These are phyloP conservation scores for Mustela nigripes DNA, from an alignment of 2,113 vertebrate genomes.

Conservation along the genomic window DNA sequence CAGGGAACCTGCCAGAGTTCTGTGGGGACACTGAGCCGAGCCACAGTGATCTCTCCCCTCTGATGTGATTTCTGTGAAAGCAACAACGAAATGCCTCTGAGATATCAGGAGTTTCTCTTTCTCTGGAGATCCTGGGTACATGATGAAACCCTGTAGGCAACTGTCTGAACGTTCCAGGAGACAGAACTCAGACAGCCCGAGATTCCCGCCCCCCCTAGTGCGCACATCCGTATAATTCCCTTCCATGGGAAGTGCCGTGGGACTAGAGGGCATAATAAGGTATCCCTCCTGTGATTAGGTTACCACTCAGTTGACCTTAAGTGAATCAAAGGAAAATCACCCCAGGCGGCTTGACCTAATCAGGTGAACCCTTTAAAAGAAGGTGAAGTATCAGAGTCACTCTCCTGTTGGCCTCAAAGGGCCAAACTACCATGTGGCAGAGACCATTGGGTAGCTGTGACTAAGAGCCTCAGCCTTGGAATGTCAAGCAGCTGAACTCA, in stretches of 20 bases:
- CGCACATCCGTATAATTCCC: not conserved
- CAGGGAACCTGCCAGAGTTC: not conserved
- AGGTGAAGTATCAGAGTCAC: not conserved
- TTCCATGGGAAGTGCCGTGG: rapidly evolving
- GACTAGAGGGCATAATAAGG: no score
- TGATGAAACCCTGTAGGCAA: not conserved
- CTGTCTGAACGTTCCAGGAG: not conserved
- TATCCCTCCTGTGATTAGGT: not conserved
- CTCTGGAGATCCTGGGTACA: not conserved
- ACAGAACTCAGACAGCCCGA: not conserved
- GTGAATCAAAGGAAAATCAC: not conserved
- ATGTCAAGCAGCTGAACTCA: not conserved
- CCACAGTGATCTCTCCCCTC: not conserved
- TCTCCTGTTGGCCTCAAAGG: not conserved
- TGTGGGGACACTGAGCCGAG: not conserved
- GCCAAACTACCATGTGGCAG: no score
- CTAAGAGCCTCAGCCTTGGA: not conserved
- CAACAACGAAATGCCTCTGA: not conserved
- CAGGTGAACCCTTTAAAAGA: not conserved
- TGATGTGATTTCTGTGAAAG: not conserved
- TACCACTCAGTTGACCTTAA: not conserved
- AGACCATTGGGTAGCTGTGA: not conserved
- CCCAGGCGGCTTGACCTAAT: not conserved
- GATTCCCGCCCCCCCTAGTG: not conserved
- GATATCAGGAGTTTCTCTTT: not conserved